Evolutionary conservation across 2,797 vertebrate genomes (phyloP), one percentile per base, ranked within the genome.

Genomic region (Sebastes variabilis): DNA sequence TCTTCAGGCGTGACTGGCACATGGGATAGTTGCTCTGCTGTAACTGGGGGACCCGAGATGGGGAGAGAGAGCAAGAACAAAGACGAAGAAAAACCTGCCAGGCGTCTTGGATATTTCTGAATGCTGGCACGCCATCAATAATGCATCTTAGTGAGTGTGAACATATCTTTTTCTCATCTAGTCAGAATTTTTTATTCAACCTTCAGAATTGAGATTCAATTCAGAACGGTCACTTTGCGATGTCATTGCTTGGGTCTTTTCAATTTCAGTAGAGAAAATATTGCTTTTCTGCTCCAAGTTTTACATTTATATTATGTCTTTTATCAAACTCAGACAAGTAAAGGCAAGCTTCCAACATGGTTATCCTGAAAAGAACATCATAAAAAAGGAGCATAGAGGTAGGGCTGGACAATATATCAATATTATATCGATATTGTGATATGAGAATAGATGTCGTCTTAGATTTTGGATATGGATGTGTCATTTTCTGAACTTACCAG

Each of bases 1-100:
- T 67, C 72, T 87, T 84, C 66, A 76, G 77, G 81, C 77, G 60
- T 86, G 76, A 87, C 87, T 83, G 80, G 62, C 72, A 88, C 81
- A 66, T 68, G 79, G 59, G 79, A 83, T 3, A 59, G 60, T 27
- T 72, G 58, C 81, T 71, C 46, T 38, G 78, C 62, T 76, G 59
- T 77, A 72, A 77, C 36, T n/a, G 10, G 46, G 38, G 27, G 68
- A 76, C 42, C 52, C 73, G 56, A 54, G 29, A 75, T 8, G 34
- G 56, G 74, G 62, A 62, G 36, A 75, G n/a, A 36, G 34, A 68
- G 66, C 38, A 64, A 83, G 52, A 74, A 82, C 60, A 82, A 12
- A 73, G 65, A 71, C 13, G 12, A 75, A 49, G 18, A 18, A 82
- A 77, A 77, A 62, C 36, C 25, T n/a, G 76, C 75, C 62, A 75